phyloP scores from a whole-genome alignment of 2,797 vertebrate species.

The Tenualosa ilisha region DNA sequence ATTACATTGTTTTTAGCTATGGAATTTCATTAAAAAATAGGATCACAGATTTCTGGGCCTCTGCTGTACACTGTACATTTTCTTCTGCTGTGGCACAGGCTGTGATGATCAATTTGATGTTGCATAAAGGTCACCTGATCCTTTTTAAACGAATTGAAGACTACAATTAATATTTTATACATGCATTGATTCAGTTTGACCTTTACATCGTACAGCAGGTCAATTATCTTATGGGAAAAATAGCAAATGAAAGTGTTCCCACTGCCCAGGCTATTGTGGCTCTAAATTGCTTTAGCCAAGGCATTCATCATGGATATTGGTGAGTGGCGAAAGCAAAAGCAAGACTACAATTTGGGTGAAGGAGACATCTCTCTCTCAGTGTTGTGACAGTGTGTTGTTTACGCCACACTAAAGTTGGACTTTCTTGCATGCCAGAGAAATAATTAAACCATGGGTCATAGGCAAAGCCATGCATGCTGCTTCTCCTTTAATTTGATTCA shows the following conservation, averaged over 20 bases:
- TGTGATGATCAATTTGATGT: slow-evolving; percentile 64
- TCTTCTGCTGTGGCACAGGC: slow-evolving; percentile 40
- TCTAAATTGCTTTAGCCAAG: slow-evolving; percentile 50
- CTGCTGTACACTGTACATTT: slow-evolving; percentile 35
- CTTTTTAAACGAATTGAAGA: slow-evolving; percentile 67
- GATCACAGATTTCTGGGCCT: slow-evolving; percentile 15
- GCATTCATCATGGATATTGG: slow-evolving; percentile 60
- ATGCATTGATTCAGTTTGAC: slow-evolving; percentile 68
- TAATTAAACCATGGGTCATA: slow-evolving; percentile 52
- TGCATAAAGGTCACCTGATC: slow-evolving; percentile 71
- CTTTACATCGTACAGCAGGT: slow-evolving; percentile 62
- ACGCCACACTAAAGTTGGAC: slow-evolving; percentile 32
- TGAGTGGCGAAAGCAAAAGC: slow-evolving; percentile 32
- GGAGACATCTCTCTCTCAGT: slow-evolving; percentile 39
- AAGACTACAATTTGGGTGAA: slow-evolving; percentile 1
- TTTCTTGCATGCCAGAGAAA: slow-evolving; percentile 39
- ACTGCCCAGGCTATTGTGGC: slow-evolving; percentile 44
- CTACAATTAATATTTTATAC: slow-evolving; percentile 70
- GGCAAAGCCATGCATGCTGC: slow-evolving; percentile 26
- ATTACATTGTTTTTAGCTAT: background rate
- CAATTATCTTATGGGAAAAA: slow-evolving; percentile 64
- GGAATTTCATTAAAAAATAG: slow-evolving; percentile 10
- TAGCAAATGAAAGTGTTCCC: slow-evolving; percentile 57
- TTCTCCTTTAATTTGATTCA: slow-evolving; percentile 6
- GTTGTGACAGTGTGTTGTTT: slow-evolving; percentile 49